Percentiles rank a stretch among this genome's conserved stretches.
phyloP scores from a whole-genome alignment of 2,113 vertebrate genomes.

The Albula glossodonta region DNA sequence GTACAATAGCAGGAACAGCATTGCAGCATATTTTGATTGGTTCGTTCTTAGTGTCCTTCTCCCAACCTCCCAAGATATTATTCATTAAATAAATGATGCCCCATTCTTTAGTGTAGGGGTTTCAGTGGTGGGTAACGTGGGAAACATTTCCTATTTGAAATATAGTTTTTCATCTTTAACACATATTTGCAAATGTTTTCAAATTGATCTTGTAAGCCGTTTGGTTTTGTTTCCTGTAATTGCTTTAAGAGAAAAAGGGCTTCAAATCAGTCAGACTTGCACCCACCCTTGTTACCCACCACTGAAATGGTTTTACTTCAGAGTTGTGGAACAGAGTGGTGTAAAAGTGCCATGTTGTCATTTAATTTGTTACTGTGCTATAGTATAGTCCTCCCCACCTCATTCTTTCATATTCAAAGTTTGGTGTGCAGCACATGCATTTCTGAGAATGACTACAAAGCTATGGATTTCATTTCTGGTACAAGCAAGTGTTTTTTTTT shows the following conservation, averaged over 20 bases:
- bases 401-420: not conserved
- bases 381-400: not conserved
- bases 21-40: not conserved
- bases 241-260: not conserved
- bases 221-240: not conserved
- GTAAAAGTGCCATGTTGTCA: not conserved
- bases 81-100: not conserved
- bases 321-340: not conserved
- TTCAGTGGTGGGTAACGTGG: not conserved
- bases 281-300: not conserved
- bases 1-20: not conserved
- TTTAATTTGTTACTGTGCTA: not conserved
- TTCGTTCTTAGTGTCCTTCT: not conserved
- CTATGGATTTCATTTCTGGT: not conserved
- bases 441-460: not conserved
- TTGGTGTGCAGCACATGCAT: not conserved
- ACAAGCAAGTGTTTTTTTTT: not conserved
- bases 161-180: not conserved
- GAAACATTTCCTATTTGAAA: not conserved
- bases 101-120: not conserved
- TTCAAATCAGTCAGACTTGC: not conserved
- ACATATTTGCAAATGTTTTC: too few species aligned
- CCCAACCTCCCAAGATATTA: not conserved
- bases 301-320: not conserved
- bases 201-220: too few species aligned